A percentile compares a stretch with the other conserved stretches of the same genome.
These are phyloP conservation scores for Tenrec ecaudatus DNA, from an alignment of 2,113 vertebrate genomes.

Conservation along the genomic window DNA sequence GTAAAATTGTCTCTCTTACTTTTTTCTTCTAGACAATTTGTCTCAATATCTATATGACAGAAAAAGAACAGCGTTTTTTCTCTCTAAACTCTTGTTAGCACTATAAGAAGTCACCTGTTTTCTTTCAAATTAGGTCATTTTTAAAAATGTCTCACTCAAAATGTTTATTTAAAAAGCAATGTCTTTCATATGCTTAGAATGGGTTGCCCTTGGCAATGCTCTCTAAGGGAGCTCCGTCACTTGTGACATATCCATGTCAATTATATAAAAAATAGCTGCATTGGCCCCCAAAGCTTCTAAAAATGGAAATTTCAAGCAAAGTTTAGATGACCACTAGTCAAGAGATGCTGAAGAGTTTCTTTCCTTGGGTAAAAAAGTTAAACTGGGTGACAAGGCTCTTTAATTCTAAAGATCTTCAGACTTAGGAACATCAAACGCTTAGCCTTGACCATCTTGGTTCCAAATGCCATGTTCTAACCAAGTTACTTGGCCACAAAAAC, in stretches of 20 bases:
- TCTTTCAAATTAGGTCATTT: constrained; percentile 59
- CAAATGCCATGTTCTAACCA: not conserved
- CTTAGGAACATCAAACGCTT: constrained; percentile 35
- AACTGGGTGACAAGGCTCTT: constrained; percentile 36
- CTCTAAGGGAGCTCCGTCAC: not conserved
- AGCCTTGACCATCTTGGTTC: not conserved
- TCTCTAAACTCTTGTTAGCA: constrained; percentile 2
- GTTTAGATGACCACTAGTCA: constrained; percentile 36
- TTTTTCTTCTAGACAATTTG: constrained; percentile 97
- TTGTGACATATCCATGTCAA: constrained; percentile 22
- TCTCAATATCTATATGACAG: constrained; percentile 94
- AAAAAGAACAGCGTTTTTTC: constrained; percentile 58
- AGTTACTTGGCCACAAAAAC: too few species aligned
- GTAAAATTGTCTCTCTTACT: constrained; percentile 97
- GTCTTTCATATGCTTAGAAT: constrained; percentile 20
- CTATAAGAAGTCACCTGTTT: constrained; percentile 47
- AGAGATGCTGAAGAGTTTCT: constrained; percentile 10
- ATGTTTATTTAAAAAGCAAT: not conserved
- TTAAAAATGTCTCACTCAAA: constrained; percentile 45
- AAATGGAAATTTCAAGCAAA: constrained; percentile 52
- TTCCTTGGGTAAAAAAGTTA: constrained; percentile 22
- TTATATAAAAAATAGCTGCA: constrained; percentile 30
- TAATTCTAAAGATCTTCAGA: constrained; percentile 40
- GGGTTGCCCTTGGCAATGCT: constrained; percentile 30
- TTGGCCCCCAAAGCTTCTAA: constrained; percentile 37